phyloP scores from a whole-genome alignment of 2,888 invertebrate genomes.

The Thera obeliscata region DNA sequence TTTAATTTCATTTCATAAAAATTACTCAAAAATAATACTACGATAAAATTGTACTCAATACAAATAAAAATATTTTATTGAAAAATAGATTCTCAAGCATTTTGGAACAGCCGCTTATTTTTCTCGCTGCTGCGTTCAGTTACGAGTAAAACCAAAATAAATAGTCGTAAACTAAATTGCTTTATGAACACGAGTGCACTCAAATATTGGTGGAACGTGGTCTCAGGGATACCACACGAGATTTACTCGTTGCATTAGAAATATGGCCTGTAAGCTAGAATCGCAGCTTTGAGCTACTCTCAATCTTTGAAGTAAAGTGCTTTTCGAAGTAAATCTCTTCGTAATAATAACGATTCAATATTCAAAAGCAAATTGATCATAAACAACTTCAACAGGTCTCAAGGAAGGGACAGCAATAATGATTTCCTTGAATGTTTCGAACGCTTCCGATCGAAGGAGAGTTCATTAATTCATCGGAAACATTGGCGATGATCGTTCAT shows the following conservation, averaged over 20 bases:
- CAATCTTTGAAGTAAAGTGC: conserved; percentile 7
- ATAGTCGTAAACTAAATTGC: conserved; percentile 68
- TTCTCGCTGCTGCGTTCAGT: conserved; percentile 46
- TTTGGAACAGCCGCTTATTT: conserved; percentile 28
- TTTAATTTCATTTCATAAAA: too few species aligned
- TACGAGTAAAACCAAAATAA: conserved; percentile 39
- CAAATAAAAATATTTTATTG: neutral
- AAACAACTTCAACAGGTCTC: conserved; percentile 30
- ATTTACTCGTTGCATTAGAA: conserved; percentile 62
- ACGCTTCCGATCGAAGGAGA: conserved; percentile 31
- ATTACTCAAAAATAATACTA: too few species aligned
- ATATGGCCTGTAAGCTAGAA: conserved; percentile 44
- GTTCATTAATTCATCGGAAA: conserved; percentile 45
- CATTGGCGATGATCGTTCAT: conserved; percentile 59
- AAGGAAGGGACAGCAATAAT: conserved; percentile 32
- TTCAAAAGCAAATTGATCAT: conserved; percentile 21
- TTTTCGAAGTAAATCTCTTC: conserved; percentile 2
- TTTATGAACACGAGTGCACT: conserved; percentile 65
- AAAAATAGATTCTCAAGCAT: neutral
- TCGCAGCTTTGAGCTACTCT: conserved; percentile 1
- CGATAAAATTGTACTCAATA: too few species aligned
- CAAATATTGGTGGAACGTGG: conserved; percentile 78
- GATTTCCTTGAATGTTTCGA: conserved; percentile 31
- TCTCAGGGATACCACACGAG: conserved; percentile 58
- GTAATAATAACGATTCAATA: conserved; percentile 14